Evolutionary conservation across 2,797 vertebrate species (phyloP), one percentile per base, ranked within the genome.

Genomic region (Mustela erminea): DNA sequence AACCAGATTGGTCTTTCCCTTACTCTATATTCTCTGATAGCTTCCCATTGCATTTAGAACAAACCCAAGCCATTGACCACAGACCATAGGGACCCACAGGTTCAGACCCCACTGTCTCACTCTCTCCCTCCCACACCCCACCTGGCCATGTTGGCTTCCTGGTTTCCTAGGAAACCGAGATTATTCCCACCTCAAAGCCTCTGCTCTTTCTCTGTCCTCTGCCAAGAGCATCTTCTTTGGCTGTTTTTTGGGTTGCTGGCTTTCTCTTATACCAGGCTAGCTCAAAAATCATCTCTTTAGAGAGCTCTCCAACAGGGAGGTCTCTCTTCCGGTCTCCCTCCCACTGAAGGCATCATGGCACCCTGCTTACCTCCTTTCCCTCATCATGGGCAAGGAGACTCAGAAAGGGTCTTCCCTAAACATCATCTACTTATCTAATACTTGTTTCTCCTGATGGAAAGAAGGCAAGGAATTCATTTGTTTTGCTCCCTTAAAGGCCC

Each of bases 341-440:
- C 25, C 49, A 2, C 1, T 10, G 8, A 49, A 23, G 29, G 2
- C 3, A 3, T 15, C 15, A 1, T 0, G 1, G 7, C 13, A 0
- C 10, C 66, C 49, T 46, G 3, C 18, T 15, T 25, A 27, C 29
- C 9, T 23, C 66, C 43, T 27, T 70, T 54, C 56, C 13, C 25
- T 70, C 18, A 15, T 32, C 20, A 17, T n/a, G 4, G 2, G 23
- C 11, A 11, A 32, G 0, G 7, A 46, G 13, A 23, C 32, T 62
- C 72, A 84, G 43, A 78, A 32, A 15, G 66, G 8, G 11, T 74
- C 32, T 54, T 88, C 38, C 32, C 64, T 70, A 7, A 38, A 11
- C 1, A 3, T 32, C 74, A 14, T 35, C n/a, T 18, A 18, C 18
- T 12, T 14, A 15, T 52, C 52, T 35, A 68, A 43, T 29, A n/a